These are phyloP conservation scores for Regulus satrapa DNA, from an alignment of 2,113 vertebrate genomes.

Conservation along the genomic window DNA sequence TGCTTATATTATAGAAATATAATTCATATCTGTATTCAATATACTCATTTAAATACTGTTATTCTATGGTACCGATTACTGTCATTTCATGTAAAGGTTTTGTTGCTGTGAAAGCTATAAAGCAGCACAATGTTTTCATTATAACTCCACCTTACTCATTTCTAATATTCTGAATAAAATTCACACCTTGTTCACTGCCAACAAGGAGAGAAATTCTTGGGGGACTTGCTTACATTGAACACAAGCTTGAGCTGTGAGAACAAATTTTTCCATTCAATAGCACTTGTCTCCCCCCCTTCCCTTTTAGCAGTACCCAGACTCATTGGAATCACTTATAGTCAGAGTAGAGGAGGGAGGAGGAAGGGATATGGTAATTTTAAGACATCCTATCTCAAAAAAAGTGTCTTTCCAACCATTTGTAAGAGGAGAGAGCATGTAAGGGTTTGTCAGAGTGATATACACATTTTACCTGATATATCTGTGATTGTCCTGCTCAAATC, in stretches of 20 bases:
- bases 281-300: neutral
- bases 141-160: neutral
- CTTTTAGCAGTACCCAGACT: neutral
- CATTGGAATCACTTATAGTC: neutral
- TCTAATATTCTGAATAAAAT: conserved; percentile 44
- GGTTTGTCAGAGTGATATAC: neutral
- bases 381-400: neutral
- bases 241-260: neutral
- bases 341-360: neutral
- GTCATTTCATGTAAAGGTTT: conserved; percentile 34
- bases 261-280: neutral
- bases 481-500: neutral
- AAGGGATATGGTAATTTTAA: neutral
- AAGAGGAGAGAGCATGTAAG: neutral
- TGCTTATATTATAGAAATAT: neutral
- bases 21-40: conserved; percentile 19
- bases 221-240: neutral
- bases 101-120: conserved; percentile 19
- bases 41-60: conserved; percentile 37
- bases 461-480: neutral
- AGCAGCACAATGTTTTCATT: conserved; percentile 25
- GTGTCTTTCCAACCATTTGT: neutral
- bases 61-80: conserved; percentile 26
- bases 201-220: neutral
- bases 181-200: neutral